Evolutionary conservation across 92 coral and sea anemone species (phyloP), one percentile per base, ranked within the genome.

Genomic region (Zoanthus sociatus): DNA sequence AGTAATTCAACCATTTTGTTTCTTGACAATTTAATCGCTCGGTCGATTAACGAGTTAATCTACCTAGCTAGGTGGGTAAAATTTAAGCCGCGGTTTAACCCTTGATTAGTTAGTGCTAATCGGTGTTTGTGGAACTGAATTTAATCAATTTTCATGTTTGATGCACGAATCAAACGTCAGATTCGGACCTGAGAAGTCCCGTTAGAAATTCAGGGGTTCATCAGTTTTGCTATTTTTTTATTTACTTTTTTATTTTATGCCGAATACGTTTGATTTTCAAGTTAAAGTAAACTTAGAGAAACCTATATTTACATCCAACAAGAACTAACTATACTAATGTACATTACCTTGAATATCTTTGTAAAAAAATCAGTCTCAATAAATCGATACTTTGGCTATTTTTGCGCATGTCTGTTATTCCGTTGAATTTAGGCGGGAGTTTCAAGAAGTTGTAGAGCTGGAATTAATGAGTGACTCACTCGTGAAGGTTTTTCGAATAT

Each of bases 341-440:
- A 69, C 16, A 69, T 69, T 32, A 69, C 73, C 46, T 30, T 16
- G 46, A 69, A 30, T 69, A 69, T 69, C 73, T 69, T 69, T 69
- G 73, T 69, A 69, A 69, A 8, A 13, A 69, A 69, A 31, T 32
- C 73, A 32, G 30, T 69, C 45, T 66, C 33, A 66, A 1, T 66
- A 18, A 66, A 66, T 66, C 3, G 71, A 66, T 66, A 26, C 71
- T 66, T 66, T 66, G 71, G 71, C 31, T 18, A 20, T n/a, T 66
- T 66, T 66, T 66, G 71, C 71, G 71, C 71, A 66, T 66, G 71
- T 66, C 71, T 66, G 71, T 66, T 21, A 66, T 66, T n/a, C 12
- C 71, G 32, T 66, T 66, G 33, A 78, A 61, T 78, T 78, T 78
- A 78, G 83, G 83, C 71, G 69, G 83, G 70, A 78, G 21, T 53